Evolutionary conservation across 2,888 invertebrate species (phyloP), one percentile per base, ranked within the genome.

Genomic region (Mimachlamys varia): DNA sequence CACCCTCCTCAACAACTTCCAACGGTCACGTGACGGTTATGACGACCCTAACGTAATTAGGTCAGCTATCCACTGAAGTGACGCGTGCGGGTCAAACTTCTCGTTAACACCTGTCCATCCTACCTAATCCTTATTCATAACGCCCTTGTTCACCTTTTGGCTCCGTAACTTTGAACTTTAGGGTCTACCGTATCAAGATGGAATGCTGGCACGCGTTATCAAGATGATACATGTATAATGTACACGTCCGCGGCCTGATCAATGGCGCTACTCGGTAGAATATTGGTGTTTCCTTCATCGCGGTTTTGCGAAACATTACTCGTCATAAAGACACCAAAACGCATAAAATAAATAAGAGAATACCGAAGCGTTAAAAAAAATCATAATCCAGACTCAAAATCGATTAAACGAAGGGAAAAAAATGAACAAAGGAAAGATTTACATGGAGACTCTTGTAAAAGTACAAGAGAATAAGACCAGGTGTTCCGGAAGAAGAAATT

Each of bases 131-230:
- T 76, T 33, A 76, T 76, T 5, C 76, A 33, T 27, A 33, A 33
- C 76, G 76, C 76, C 76, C 76, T 76, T 76, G 33, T 76, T 33
- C 76, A 76, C 76, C 76, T 76, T 33, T 33, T 76, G 7, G 76
- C 76, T 76, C 76, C 76, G 33, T 76, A 76, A 33, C 76, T 76
- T 76, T 76, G 76, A 76, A 33, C 33, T 76, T 76, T 33, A 76
- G 19, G 22, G n/a, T 58, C 3, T 13, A 13, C 22, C 10, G n/a
- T 33, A 76, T 12, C 12, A 4, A 76, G 76, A 15, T 22, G 17
- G 15, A 76, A 33, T 13, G 76, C 10, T 76, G 33, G 76, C 76
- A 62, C 62, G 22, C 62, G 22, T 22, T 62, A 19, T 22, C n/a
- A 62, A 7, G 62, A 62, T 44, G 44, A 44, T 44, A 44, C 44